Evolutionary conservation across 2,888 invertebrate genomes (phyloP).

Genomic region (Drosophila mulleri): DNA sequence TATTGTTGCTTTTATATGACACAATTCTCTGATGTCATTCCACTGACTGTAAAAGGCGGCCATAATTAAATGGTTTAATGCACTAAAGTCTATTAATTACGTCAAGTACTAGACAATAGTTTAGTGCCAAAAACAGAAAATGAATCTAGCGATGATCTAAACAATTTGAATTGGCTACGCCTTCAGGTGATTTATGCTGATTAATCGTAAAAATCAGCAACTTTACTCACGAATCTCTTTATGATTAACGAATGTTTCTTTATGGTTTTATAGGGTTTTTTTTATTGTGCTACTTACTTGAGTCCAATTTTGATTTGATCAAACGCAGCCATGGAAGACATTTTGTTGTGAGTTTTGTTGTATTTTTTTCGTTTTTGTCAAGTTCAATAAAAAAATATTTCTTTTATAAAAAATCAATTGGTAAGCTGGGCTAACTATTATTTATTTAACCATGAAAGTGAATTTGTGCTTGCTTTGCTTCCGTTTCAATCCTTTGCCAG

Average conservation of each 20-base stretch:
- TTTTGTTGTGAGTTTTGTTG: conserved; percentile 53
- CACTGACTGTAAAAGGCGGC: conserved; percentile 9
- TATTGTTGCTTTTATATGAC: conserved; percentile 31
- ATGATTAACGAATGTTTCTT: too few species aligned
- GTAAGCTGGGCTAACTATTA: not conserved
- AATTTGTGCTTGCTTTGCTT: conserved; percentile 5
- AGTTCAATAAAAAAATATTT: conserved; percentile 9
- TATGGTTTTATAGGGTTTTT: not conserved
- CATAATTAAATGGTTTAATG: conserved; percentile 16
- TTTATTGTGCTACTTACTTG: conserved; percentile 74
- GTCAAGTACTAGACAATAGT: conserved; percentile 13
- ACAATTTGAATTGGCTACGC: not conserved
- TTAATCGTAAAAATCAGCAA: not conserved
- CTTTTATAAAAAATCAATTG: not conserved
- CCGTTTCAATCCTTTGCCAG: conserved; percentile 38
- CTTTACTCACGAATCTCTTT: not conserved
- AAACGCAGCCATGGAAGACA: conserved; percentile 83
- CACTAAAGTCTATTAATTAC: conserved; percentile 27
- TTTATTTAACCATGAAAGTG: conserved; percentile 12
- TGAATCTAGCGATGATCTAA: conserved; percentile 36
- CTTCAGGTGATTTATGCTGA: not conserved
- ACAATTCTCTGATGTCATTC: conserved; percentile 51
- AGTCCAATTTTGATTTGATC: conserved; percentile 84
- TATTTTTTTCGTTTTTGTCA: conserved; percentile 9
- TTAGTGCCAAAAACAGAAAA: conserved; percentile 5